A percentile compares a stretch with the other conserved stretches of the same genome.
Conservation (phyloP, 2,888 invertebrate species). For the Agapetus fuscipes region DNA sequence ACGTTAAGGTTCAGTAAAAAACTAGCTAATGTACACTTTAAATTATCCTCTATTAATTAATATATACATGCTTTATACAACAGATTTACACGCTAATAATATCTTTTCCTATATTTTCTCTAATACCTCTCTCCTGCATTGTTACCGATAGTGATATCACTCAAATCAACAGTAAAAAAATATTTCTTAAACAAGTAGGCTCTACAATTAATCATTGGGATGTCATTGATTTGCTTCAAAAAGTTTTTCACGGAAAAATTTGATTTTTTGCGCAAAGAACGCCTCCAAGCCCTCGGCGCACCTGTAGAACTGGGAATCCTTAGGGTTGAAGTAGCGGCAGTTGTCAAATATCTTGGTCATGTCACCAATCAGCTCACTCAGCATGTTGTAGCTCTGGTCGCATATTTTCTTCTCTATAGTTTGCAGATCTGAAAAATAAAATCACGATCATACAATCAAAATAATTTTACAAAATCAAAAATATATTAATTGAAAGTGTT, state of each 20-base stretch:
- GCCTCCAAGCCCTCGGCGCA: slow-evolving; percentile 93
- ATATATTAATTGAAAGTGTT: slow-evolving; percentile 3
- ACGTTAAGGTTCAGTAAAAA: slow-evolving; percentile 9
- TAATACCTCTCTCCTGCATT: no score
- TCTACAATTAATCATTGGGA: background rate
- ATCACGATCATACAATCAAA: background rate
- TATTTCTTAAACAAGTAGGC: background rate
- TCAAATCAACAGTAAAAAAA: no score
- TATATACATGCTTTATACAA: slow-evolving; percentile 3
- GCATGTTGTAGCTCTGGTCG: slow-evolving; percentile 69
- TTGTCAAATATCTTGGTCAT: slow-evolving; percentile 99
- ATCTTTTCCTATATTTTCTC: no score
- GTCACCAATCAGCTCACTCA: slow-evolving; percentile 94
- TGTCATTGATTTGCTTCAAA: slow-evolving; percentile 49
- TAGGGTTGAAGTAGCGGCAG: slow-evolving; percentile 94
- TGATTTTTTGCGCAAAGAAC: slow-evolving; percentile 91
- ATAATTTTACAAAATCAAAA: slow-evolving; percentile 3
- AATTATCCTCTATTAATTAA: slow-evolving; percentile 1
- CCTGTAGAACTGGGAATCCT: slow-evolving; percentile 91
- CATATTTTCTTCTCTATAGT: slow-evolving; percentile 84
- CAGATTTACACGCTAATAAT: slow-evolving; percentile 2
- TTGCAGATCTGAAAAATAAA: slow-evolving; percentile 68
- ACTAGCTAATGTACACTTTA: slow-evolving; percentile 9
- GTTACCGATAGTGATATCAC: no score
- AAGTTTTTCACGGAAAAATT: slow-evolving; percentile 75